These are phyloP conservation scores for Cervus canadensis DNA, from an alignment of 2,113 vertebrate species.

Conservation along the genomic window DNA sequence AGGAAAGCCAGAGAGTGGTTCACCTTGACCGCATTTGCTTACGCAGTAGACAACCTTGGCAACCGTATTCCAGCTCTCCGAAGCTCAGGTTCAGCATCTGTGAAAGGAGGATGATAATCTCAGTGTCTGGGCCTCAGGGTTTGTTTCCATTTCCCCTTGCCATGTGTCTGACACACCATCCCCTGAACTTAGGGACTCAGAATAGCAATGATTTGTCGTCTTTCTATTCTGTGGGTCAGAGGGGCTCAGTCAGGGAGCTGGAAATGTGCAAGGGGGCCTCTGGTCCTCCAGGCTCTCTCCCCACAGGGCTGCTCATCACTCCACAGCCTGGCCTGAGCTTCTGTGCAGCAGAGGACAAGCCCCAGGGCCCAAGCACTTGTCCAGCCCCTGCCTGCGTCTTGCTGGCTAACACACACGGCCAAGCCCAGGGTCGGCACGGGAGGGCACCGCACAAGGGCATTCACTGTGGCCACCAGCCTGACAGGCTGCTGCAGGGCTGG, in stretches of 20 bases:
- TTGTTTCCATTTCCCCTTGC: neutral
- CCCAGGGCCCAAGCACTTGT: neutral
- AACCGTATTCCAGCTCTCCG: neutral
- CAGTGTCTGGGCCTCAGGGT: neutral
- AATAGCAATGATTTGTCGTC: neutral
- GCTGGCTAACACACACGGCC: neutral
- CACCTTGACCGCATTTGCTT: fast-evolving
- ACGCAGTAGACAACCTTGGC: neutral
- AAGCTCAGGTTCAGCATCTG: neutral
- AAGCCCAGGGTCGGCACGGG: neutral
- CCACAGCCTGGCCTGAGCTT: neutral
- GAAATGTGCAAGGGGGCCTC: neutral
- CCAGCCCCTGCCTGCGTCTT: neutral
- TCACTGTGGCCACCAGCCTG: fast-evolving
- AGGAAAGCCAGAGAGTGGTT: neutral
- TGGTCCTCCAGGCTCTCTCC: neutral
- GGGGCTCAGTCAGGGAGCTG: neutral
- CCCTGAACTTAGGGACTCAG: neutral
- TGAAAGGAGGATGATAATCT: neutral
- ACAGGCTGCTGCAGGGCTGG: neutral
- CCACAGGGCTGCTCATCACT: fast-evolving
- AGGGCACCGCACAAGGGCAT: neutral
- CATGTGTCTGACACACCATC: neutral
- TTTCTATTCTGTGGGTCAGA: neutral
- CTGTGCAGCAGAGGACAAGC: neutral